Conservation (phyloP, 37 sponge, comb jelly and placozoan species). For the Halichondria panicea region DNA sequence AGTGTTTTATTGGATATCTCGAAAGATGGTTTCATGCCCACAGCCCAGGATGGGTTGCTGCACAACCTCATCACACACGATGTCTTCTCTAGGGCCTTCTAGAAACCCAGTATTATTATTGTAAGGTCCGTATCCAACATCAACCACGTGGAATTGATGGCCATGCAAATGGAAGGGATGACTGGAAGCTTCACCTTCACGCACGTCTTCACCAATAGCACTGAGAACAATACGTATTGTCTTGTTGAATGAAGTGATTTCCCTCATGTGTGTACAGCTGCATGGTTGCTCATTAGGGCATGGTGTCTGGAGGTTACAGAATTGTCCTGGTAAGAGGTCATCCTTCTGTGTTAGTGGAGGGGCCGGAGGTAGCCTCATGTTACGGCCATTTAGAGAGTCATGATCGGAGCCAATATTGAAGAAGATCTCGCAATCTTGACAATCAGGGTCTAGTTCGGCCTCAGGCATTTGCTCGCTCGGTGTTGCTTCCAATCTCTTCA, state of each 20-base stretch:
- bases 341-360: conserved; percentile 36
- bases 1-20: conserved; percentile 15
- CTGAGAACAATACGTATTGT: conserved; percentile 29
- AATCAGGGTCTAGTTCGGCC: conserved; percentile 11
- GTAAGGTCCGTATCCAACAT: conserved; percentile 66
- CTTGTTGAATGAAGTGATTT: conserved; percentile 17
- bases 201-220: conserved; percentile 6
- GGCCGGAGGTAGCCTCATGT: conserved; percentile 43
- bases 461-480: not conserved
- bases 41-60: conserved; percentile 3
- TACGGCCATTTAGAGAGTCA: conserved; percentile 69
- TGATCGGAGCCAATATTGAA: conserved; percentile 77
- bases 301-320: conserved; percentile 8
- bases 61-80: conserved; percentile 43
- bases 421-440: conserved; percentile 28
- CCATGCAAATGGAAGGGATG: conserved; percentile 83
- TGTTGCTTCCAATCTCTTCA: conserved; percentile 16
- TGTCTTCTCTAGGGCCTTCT: conserved; percentile 5
- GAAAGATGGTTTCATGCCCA: not conserved
- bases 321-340: not conserved
- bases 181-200: conserved; percentile 5
- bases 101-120: not conserved
- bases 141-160: conserved; percentile 66
- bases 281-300: not conserved
- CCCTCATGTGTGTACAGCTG: conserved; percentile 7